Conservation (phyloP, 2,797 vertebrate genomes). For the Falco novaeseelandiae region DNA sequence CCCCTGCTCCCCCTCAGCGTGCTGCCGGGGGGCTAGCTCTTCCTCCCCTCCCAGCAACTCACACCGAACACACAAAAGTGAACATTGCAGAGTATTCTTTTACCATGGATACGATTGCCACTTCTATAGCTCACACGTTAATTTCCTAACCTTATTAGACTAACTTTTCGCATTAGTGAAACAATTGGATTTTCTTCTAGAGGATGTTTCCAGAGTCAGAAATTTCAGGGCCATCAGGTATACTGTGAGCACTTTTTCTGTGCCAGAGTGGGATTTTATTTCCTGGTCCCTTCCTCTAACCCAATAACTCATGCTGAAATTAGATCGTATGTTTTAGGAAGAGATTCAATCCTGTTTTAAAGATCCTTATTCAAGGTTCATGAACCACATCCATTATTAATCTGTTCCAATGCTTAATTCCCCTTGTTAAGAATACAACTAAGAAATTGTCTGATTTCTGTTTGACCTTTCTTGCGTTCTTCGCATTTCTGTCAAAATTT, state of each 20-base stretch:
- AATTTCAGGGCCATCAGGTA: neutral
- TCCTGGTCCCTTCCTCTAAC: neutral
- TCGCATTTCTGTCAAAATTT: slow-evolving; percentile 5
- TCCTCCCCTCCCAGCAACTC: neutral
- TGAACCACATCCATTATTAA: slow-evolving; percentile 28
- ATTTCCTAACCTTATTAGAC: neutral
- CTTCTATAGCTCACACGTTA: neutral
- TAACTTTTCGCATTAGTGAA: neutral
- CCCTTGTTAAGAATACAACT: slow-evolving; percentile 36
- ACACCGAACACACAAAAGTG: neutral
- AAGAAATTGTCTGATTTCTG: slow-evolving; percentile 22
- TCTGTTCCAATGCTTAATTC: slow-evolving; percentile 45
- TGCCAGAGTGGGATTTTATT: neutral
- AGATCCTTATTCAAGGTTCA: neutral
- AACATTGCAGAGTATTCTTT: neutral
- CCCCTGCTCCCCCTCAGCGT: neutral
- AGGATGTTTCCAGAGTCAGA: neutral
- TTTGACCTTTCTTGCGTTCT: slow-evolving; percentile 12
- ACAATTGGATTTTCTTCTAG: neutral
- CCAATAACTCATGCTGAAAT: slow-evolving; percentile 3
- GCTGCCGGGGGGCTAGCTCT: neutral
- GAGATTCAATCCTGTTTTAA: neutral
- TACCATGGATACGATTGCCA: neutral
- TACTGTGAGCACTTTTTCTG: neutral
- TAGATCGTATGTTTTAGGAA: neutral